These are phyloP conservation scores for Columbina picui DNA, from an alignment of 2,113 vertebrate species.

Conservation along the genomic window DNA sequence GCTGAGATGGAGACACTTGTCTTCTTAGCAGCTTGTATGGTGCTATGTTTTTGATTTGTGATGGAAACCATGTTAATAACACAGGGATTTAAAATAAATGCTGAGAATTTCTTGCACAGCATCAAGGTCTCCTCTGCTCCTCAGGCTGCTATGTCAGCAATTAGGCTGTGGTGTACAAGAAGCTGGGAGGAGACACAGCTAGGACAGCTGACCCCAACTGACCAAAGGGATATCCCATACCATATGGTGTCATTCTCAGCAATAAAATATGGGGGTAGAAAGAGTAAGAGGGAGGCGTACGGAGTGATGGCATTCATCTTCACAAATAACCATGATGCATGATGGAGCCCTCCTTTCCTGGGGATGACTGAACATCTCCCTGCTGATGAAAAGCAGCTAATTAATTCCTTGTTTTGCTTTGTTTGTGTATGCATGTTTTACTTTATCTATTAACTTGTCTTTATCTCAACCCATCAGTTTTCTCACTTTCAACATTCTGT, in stretches of 20 bases:
- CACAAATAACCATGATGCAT: fast-evolving
- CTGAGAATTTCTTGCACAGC: background rate
- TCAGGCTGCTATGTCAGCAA: fast-evolving
- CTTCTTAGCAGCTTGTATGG: background rate
- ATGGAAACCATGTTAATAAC: background rate
- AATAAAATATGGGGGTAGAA: background rate
- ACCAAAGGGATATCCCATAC: background rate
- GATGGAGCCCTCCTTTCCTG: background rate
- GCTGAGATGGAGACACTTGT: background rate
- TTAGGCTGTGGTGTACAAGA: fast-evolving
- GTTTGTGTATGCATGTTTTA: background rate
- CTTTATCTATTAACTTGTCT: background rate
- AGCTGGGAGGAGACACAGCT: fast-evolving
- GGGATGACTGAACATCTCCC: background rate
- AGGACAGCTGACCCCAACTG: background rate
- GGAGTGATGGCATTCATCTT: fast-evolving
- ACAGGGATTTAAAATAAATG: background rate
- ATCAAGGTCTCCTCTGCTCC: background rate
- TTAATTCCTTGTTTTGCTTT: background rate
- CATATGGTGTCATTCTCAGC: fast-evolving
- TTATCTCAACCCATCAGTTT: background rate
- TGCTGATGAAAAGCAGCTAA: fast-evolving
- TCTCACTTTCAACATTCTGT: background rate
- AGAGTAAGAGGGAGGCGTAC: fast-evolving
- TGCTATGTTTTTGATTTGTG: background rate